Conservation (phyloP, 2,888 invertebrate genomes). For the Plebejus argus region DNA sequence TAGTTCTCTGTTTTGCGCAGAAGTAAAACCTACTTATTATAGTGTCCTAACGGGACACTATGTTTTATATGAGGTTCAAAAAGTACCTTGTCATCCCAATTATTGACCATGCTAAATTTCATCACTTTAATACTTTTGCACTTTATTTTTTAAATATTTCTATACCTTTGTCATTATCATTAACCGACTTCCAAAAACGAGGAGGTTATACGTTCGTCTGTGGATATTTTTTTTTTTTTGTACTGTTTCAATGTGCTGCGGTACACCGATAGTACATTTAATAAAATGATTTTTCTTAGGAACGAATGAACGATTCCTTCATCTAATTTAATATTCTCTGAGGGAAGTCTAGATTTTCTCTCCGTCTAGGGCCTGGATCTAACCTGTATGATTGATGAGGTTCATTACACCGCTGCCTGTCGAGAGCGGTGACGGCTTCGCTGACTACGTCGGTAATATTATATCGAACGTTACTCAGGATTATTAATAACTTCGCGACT, state of each 20-base stretch:
- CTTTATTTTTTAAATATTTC: neutral
- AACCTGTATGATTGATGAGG: constrained; percentile 26
- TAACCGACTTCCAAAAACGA: too few species aligned
- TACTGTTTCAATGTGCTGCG: too few species aligned
- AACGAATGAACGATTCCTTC: neutral
- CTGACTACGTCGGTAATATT: constrained; percentile 21
- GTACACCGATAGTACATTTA: too few species aligned
- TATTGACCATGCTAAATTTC: neutral
- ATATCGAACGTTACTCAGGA: constrained; percentile 11
- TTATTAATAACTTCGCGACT: neutral
- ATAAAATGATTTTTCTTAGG: neutral
- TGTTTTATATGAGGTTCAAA: neutral
- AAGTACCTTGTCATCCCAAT: neutral
- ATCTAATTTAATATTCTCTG: neutral
- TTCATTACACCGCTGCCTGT: constrained; percentile 15
- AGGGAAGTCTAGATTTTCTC: neutral
- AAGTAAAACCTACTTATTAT: too few species aligned
- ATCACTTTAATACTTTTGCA: too few species aligned
- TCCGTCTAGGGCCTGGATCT: constrained; percentile 4
- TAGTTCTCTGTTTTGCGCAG: neutral
- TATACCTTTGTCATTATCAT: too few species aligned
- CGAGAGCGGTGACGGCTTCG: constrained; percentile 2
- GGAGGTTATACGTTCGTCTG: too few species aligned
- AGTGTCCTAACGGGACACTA: too few species aligned
- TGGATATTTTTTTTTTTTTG: too few species aligned